A percentile compares a stretch with the other conserved stretches of the same genome.
phyloP scores from a whole-genome alignment of 2,888 invertebrate genomes.

The Suillia variegata region DNA sequence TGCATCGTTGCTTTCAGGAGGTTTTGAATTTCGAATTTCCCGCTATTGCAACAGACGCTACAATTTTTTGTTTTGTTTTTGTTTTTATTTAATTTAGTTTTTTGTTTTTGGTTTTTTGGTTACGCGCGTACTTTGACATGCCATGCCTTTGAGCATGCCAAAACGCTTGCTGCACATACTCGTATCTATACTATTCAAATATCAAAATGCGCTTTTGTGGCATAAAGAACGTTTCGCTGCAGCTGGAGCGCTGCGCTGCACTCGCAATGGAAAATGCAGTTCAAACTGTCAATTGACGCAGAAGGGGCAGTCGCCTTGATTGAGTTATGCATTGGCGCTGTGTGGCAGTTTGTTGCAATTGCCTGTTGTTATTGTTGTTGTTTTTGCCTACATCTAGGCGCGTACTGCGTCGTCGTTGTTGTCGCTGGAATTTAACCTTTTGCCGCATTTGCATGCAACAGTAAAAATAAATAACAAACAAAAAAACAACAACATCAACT shows the following conservation, averaged over 20 bases:
- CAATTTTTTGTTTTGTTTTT: too few species aligned
- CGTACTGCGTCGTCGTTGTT: too few species aligned
- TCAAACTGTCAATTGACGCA: constrained; percentile 23
- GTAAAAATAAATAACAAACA: too few species aligned
- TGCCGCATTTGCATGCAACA: background rate
- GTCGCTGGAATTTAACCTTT: constrained; percentile 2
- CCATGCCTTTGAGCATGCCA: constrained; percentile 22
- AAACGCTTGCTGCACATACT: constrained; percentile 15
- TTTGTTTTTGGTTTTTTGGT: too few species aligned
- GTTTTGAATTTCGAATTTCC: constrained; percentile 21
- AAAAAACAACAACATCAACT: too few species aligned
- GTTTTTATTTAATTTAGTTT: too few species aligned
- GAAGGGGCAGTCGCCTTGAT: constrained; percentile 19
- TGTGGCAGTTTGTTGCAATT: too few species aligned
- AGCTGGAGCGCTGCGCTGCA: too few species aligned
- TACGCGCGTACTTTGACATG: constrained; percentile 14
- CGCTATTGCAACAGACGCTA: background rate
- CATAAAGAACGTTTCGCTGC: constrained; percentile 12
- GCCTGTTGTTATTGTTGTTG: background rate
- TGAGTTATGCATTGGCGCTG: constrained; percentile 25
- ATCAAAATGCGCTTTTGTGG: constrained; percentile 6
- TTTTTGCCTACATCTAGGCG: background rate
- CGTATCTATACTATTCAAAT: too few species aligned
- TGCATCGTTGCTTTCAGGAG: background rate
- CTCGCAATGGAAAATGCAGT: background rate